These are phyloP conservation scores for Epinephelus cyanopodus DNA, from an alignment of 2,113 vertebrate species.

Conservation along the genomic window DNA sequence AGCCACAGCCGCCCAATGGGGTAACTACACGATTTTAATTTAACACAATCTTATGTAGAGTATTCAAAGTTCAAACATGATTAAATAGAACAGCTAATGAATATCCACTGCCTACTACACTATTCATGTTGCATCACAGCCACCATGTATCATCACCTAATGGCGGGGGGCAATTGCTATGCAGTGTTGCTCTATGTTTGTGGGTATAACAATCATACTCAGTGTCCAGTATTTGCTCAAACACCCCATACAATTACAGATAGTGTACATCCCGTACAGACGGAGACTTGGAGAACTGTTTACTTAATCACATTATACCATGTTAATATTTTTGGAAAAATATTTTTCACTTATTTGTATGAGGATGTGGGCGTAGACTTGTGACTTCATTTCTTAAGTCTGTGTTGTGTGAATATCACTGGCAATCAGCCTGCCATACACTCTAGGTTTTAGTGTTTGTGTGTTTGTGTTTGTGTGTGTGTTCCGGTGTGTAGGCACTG, in stretches of 20 bases:
- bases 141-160: not conserved
- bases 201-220: slow-evolving; percentile 8
- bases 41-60: no score
- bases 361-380: not conserved
- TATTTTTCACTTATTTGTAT: not conserved
- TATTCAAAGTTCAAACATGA: not conserved
- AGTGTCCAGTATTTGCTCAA: not conserved
- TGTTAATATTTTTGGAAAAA: not conserved
- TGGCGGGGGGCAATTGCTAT: not conserved
- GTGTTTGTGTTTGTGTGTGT: no score
- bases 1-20: no score
- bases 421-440: slow-evolving; percentile 45
- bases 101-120: not conserved
- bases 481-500: slow-evolving; percentile 2
- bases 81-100: not conserved
- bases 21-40: not conserved
- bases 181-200: not conserved
- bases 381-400: not conserved
- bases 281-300: not conserved
- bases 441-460: no score
- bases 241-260: not conserved
- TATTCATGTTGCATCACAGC: slow-evolving; percentile 1
- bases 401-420: slow-evolving; percentile 36
- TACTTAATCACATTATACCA: not conserved
- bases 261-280: not conserved